Percentiles rank a stretch among this genome's conserved stretches.
phyloP scores from a whole-genome alignment of 2,797 vertebrate species.

The Anableps anableps region DNA sequence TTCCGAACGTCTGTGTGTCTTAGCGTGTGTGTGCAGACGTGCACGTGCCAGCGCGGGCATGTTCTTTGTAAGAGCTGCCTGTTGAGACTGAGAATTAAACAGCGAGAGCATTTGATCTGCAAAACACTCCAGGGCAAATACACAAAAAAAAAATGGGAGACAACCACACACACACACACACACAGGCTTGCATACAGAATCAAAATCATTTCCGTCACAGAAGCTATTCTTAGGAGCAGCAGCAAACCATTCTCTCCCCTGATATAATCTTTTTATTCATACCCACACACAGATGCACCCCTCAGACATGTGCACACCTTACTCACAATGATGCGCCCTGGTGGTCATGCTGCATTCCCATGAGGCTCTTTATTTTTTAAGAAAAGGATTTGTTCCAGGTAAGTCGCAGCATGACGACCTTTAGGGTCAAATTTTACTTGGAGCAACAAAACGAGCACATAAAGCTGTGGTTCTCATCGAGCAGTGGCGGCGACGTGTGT shows the following conservation, averaged over 20 bases:
- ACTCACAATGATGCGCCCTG: conserved; percentile 61
- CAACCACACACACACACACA: conserved; percentile 31
- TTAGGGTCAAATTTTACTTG: conserved; percentile 39
- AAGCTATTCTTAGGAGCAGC: conserved; percentile 79
- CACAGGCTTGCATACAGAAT: conserved; percentile 62
- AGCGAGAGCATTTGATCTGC: conserved; percentile 80
- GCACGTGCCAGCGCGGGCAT: conserved; percentile 56
- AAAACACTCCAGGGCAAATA: conserved; percentile 73
- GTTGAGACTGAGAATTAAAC: conserved; percentile 81
- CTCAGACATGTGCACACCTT: conserved; percentile 16
- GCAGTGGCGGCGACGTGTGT: conserved; percentile 32
- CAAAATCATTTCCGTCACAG: conserved; percentile 79
- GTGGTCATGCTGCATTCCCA: conserved; percentile 67
- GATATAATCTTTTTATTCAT: conserved; percentile 74
- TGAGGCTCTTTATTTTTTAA: conserved; percentile 62
- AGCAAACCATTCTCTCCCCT: conserved; percentile 67
- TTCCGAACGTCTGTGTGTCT: conserved; percentile 59
- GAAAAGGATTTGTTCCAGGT: conserved; percentile 75
- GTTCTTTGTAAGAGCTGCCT: conserved; percentile 72
- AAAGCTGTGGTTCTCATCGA: conserved; percentile 48
- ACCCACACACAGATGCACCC: conserved; percentile 28
- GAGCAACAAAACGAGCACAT: conserved; percentile 25
- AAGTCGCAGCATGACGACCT: conserved; percentile 58
- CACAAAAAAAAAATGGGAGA: conserved; percentile 52
- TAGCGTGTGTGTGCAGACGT: conserved; percentile 43